Evolutionary conservation across 1,140 invertebrate genomes (phyloP), one percentile per base, ranked within the genome.

Genomic region (Liolophura sinensis): DNA sequence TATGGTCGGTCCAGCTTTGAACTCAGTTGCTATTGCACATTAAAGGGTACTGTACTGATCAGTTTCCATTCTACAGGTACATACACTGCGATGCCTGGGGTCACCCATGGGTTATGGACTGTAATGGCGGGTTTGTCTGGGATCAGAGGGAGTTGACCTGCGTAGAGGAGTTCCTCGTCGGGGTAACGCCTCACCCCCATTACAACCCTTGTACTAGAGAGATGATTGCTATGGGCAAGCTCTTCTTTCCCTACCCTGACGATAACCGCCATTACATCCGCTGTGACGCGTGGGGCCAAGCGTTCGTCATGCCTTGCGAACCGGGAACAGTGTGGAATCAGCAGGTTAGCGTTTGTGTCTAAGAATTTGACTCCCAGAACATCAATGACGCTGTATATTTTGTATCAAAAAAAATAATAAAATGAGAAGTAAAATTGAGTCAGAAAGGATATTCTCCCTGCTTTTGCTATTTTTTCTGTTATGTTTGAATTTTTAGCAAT

Each of bases 201-300:
- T 24, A 9, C 15, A 75, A 73, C 64, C 69, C 67, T n/a, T 73
- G 72, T 65, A 68, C 67, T 3, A 14, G 27, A 12, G 67, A 57
- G 47, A 67, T 60, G 14, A 69, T 72, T 20, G 58, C 64, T 6
- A 68, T 65, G 25, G 64, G 68, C 27, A 69, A 75, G 54, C 51
- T 73, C 22, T 75, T 71, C 66, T 75, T 73, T 55, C 63, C 71
- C n/a, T 70, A 75, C 64, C 74, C 74, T 12, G 74, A 73, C 49
- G 49, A 65, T 18, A 70, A 64, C 54, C 65, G 68, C 40, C 18
- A 54, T n/a, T 75, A 70, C 61, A 75, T 73, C 49, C 74, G 73
- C 61, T 75, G 73, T 49, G 69, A 71, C 51, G 62, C 67, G 25
- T 69, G 69, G 56, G 74, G 74, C 18, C 62, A 70, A 31, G 62